phyloP scores from a whole-genome alignment of 2,113 vertebrate genomes.

The Antigone vipio region DNA sequence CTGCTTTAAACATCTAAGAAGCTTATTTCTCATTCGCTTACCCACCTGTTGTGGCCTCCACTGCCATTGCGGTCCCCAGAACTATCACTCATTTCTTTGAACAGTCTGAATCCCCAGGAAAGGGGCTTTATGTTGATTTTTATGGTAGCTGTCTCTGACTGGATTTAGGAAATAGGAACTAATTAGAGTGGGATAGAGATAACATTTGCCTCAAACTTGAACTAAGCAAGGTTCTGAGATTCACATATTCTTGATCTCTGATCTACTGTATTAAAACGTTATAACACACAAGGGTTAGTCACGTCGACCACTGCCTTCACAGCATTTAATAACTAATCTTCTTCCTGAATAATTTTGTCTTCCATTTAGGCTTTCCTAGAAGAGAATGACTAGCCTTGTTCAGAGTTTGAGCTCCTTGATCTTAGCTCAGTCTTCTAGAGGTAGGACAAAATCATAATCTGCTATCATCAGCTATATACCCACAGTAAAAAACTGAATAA shows the following conservation, averaged over 20 bases:
- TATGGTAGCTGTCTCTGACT: neutral
- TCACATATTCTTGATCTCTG: neutral
- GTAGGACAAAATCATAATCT: neutral
- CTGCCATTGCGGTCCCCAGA: neutral
- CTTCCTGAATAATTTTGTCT: neutral
- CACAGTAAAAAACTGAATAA: neutral
- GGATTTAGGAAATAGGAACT: neutral
- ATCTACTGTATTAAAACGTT: neutral
- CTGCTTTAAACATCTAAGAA: neutral
- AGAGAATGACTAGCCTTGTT: neutral
- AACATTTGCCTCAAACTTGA: neutral
- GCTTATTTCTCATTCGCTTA: neutral
- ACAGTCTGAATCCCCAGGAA: neutral
- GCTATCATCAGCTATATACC: neutral
- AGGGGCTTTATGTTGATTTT: neutral
- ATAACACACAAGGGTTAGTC: neutral
- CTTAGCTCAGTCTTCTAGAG: neutral
- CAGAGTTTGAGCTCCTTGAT: neutral
- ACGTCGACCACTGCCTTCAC: neutral
- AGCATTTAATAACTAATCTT: neutral
- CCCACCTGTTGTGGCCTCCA: neutral
- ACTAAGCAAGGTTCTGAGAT: neutral
- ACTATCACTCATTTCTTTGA: neutral
- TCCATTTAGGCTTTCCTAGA: neutral
- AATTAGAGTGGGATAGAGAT: neutral